A percentile compares a stretch with the other conserved stretches of the same genome.
Evolutionary conservation across 2,113 vertebrate genomes (phyloP).

Genomic region (Athene cunicularia): DNA sequence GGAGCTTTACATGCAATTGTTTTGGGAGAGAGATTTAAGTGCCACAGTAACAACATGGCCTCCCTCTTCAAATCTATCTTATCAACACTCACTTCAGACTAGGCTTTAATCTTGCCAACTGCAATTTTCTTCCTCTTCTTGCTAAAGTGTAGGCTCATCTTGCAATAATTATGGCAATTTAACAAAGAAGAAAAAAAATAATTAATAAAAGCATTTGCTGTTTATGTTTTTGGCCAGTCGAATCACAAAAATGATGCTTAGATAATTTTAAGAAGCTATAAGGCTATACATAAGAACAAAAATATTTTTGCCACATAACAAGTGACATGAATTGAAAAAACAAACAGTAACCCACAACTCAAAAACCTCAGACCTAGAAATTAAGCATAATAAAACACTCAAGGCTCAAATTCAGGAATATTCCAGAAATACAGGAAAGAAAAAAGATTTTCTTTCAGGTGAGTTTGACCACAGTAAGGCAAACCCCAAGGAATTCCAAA

Average conservation of each 20-base stretch:
- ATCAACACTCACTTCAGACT: neutral
- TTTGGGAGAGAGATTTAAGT: slow-evolving; percentile 38
- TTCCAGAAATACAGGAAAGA: neutral
- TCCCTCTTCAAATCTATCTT: slow-evolving; percentile 37
- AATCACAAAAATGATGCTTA: neutral
- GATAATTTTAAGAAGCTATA: neutral
- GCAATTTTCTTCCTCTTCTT: neutral
- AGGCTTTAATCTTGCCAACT: neutral
- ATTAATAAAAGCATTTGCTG: neutral
- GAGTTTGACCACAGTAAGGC: neutral
- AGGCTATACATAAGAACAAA: neutral
- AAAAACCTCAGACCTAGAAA: neutral
- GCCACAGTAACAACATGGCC: slow-evolving; percentile 2
- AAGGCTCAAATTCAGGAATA: neutral
- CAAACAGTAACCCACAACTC: neutral
- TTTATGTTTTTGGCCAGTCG: neutral
- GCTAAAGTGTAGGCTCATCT: neutral
- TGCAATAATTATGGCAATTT: neutral
- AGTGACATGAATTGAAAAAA: neutral
- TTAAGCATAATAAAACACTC: neutral
- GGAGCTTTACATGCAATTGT: slow-evolving; percentile 54
- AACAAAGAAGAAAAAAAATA: neutral
- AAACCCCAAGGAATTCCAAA: neutral
- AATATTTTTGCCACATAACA: neutral
- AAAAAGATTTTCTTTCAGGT: neutral